A percentile compares a stretch with the other conserved stretches of the same genome.
phyloP scores from a whole-genome alignment of 1,140 invertebrate genomes.

The Drosophila orena region DNA sequence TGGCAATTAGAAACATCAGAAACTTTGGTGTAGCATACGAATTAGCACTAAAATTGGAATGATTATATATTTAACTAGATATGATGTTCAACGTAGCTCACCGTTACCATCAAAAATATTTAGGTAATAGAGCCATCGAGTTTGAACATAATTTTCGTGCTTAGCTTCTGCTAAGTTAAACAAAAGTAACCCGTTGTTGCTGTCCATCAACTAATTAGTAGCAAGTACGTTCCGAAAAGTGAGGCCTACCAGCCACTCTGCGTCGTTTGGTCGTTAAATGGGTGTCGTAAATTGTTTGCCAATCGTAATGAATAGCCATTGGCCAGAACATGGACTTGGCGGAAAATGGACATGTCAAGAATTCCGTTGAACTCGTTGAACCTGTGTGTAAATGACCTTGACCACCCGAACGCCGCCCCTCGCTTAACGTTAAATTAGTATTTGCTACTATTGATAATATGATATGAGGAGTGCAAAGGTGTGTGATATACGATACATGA shows the following conservation, averaged over 20 bases:
- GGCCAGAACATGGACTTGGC: background rate
- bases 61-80: too few relatives aligned
- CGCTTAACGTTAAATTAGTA: conserved; percentile 79
- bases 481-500: conserved; percentile 60
- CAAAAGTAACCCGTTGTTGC: background rate
- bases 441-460: conserved; percentile 69
- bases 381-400: conserved; percentile 48
- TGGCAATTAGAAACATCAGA: too few relatives aligned
- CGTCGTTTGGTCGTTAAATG: conserved; percentile 16
- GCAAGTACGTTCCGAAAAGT: background rate
- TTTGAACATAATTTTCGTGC: too few relatives aligned
- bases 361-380: conserved; percentile 23
- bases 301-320: conserved; percentile 42
- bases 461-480: conserved; percentile 57
- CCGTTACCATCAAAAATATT: too few relatives aligned
- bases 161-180: too few relatives aligned
- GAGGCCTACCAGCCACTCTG: background rate
- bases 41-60: too few relatives aligned
- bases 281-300: conserved; percentile 44
- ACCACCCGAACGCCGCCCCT: background rate
- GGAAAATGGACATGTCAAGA: conserved; percentile 22
- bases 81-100: too few relatives aligned
- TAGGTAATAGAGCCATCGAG: too few relatives aligned
- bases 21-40: too few relatives aligned
- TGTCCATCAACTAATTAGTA: conserved; percentile 8